Evolutionary conservation across 1,140 invertebrate species (phyloP), one percentile per base, ranked within the genome.

Genomic region (Aphis gossypii): DNA sequence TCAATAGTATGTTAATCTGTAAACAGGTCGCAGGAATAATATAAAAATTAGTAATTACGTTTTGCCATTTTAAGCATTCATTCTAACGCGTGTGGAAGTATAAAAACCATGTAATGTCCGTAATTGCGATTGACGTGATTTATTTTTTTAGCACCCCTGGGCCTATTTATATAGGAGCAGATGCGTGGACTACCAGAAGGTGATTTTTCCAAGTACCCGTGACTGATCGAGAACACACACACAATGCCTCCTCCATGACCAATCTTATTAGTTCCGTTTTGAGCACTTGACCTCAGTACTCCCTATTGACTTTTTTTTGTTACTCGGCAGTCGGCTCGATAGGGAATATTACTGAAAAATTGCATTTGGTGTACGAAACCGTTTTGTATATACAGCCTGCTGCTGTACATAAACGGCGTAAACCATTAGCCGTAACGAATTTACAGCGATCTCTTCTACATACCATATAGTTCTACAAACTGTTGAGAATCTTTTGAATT

Each of bases 241-340:
- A 93, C 91, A 92, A 92, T 93, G 92, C 82, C 92, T 93, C 92
- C 92, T 93, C 92, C 92, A 41, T 93, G 92, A 93, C 92, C 92
- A 86, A 93, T 93, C 92, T 93, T 93, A 93, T 93, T 93, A 93
- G 92, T 93, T 93, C 92, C 92, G 92, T 93, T 93, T 41, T 84
- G 41, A 84, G 82, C 92, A 93, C 92, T 93, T 93, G 92, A 93
- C 92, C 92, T 54, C 46, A 92, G 82, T 54, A 84, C 48, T 86
- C 92, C 82, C 92, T 41, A 56, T 93, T 93, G 92, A 93, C 92
- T 93, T 44, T 92, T 84, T 82, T 51, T 18, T 54, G 48, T 68
- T 30, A n/a, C 46, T 48, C 44, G 8, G 20, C 89, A 20, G 35
- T 48, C 44, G 8, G 20, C 56, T 20, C 90, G 44, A 83, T 51